phyloP scores from a whole-genome alignment of 2,113 vertebrate species.

The Zosterops hypoxanthus region DNA sequence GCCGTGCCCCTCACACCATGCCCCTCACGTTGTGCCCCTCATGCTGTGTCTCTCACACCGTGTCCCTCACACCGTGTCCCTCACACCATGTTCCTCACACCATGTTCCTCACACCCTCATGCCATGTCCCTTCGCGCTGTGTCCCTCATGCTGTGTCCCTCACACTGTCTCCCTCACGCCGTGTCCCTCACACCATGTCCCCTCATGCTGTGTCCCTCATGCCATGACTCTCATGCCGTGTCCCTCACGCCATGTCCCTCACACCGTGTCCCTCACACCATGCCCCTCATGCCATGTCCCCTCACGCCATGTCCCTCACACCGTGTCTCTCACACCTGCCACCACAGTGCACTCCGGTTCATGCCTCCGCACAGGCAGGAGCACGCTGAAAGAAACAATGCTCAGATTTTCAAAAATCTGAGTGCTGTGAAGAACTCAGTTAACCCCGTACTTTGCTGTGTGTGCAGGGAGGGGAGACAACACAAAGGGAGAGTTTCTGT shows the following conservation, averaged over 20 bases:
- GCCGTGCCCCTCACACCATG: too few species aligned
- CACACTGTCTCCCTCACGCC: too few species aligned
- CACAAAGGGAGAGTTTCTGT: background rate
- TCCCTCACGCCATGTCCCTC: too few species aligned
- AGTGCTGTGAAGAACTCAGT: background rate
- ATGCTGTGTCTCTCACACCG: too few species aligned
- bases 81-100: accelerated
- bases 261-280: too few species aligned
- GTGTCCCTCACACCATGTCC: too few species aligned
- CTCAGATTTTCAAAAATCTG: background rate
- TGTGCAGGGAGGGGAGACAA: accelerated
- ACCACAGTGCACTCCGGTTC: background rate
- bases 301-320: background rate
- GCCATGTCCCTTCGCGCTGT: accelerated
- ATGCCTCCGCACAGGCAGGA: accelerated
- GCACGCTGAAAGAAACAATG: too few species aligned
- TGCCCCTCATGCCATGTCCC: background rate
- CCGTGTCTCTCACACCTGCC: background rate
- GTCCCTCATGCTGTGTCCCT: background rate
- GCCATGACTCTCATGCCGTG: background rate
- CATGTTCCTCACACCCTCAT: accelerated
- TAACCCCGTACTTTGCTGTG: background rate
- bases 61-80: background rate
- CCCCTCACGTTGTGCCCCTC: too few species aligned
- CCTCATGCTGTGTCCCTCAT: background rate